These are phyloP conservation scores for Psix sp. DNA, from an alignment of 1,140 invertebrate genomes.

Conservation along the genomic window DNA sequence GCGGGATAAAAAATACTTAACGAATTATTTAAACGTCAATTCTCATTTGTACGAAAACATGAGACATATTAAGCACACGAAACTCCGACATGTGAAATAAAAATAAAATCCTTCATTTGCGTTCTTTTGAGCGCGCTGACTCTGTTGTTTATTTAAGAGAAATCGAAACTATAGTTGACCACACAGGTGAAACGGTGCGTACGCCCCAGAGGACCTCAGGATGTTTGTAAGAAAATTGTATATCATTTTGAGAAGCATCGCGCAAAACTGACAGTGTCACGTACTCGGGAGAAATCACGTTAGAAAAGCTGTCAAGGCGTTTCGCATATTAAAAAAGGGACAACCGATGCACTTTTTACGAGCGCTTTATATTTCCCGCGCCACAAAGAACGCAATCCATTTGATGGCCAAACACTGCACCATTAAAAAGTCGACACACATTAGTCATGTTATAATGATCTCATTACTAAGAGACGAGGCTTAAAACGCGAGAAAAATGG, in stretches of 20 bases:
- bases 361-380: no score
- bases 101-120: neutral
- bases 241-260: neutral
- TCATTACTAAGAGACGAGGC: no score
- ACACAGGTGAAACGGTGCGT: slow-evolving; percentile 1
- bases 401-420: no score
- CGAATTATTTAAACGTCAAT: neutral
- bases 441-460: no score
- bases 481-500: no score
- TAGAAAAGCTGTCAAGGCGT: neutral
- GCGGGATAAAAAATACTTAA: neutral
- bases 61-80: slow-evolving; percentile 1
- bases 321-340: no score
- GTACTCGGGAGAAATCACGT: neutral
- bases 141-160: neutral
- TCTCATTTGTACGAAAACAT: neutral
- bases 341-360: no score
- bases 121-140: neutral
- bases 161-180: neutral
- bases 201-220: neutral
- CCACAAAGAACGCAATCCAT: no score
- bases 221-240: no score
- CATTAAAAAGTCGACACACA: no score
- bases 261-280: neutral
- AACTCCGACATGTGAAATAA: neutral